Evolutionary conservation across 2,113 vertebrate species (phyloP), one percentile per base, ranked within the genome.

Genomic region (Uropsilus gracilis): DNA sequence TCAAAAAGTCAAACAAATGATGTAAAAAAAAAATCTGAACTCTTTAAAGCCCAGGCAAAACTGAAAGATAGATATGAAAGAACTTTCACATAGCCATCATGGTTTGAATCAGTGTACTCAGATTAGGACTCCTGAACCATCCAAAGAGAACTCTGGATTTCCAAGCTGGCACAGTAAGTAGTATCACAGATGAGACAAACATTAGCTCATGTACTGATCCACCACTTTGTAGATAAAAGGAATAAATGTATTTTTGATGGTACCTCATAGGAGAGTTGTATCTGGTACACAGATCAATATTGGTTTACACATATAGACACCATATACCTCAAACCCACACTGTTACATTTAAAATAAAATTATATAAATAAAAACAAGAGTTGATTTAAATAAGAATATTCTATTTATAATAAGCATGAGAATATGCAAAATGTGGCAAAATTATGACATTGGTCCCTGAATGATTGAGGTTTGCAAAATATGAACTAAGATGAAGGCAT

Each of bases 401-500:
- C 44, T 53, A 88, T 85, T 68, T 82, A 73, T 86, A 72, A 11
- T 44, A 68, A 11, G 26, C 32, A 46, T 42, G 24, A 37, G 53
- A 64, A 57, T 63, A 50, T 34, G 37, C 10, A 89, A 84, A 85
- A 53, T 2, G 14, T 73, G 14, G 89, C 73, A 86, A 39, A 95
- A 89, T n/a, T 90, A 44, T 92, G 73, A 73, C 42, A 28, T 34
- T 78, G 57, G 78, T 61, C 63, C 75, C 48, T 37, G 34, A 75
- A 73, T 86, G 59, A 91, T 73, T 80, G 39, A 94, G 89, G 78
- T 93, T 86, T 89, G 64, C n/a, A 83, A 92, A 95, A 81, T 48
- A 63, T 18, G 71, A 84, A 39, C 75, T 95, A 75, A 87, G 28
- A 75, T 18, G 55, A 95, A 94, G 73, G 77, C 48, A 39, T 30